Percentiles rank a stretch among this genome's conserved stretches.
These are phyloP conservation scores for Balaenoptera acutorostrata DNA, from an alignment of 2,113 vertebrate genomes.

Conservation along the genomic window DNA sequence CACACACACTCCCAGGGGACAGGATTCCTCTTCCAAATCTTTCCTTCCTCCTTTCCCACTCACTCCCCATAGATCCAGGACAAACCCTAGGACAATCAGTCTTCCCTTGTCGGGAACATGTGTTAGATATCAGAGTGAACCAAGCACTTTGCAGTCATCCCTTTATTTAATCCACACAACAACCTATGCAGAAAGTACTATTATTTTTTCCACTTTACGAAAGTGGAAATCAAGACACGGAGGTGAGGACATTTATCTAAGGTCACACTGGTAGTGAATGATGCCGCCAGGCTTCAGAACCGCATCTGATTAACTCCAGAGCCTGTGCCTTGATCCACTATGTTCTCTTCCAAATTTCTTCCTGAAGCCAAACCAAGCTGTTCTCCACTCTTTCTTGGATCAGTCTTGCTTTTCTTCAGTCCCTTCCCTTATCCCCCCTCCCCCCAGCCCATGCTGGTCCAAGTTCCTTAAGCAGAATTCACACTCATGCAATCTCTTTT, in stretches of 20 bases:
- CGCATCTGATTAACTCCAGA: background rate
- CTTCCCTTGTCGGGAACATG: background rate
- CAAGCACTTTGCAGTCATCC: background rate
- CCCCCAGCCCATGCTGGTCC: background rate
- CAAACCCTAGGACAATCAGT: rapidly evolving
- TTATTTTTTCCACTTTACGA: background rate
- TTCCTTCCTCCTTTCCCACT: background rate
- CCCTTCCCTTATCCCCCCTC: too few relatives aligned
- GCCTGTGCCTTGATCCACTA: background rate
- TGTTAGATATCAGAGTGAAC: background rate
- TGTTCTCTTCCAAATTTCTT: background rate
- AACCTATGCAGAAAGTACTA: background rate
- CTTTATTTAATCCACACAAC: background rate
- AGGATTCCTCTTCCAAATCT: background rate
- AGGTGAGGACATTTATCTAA: background rate
- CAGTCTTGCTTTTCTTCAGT: background rate
- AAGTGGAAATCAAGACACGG: background rate
- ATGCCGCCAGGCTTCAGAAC: background rate
- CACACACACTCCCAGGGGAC: background rate
- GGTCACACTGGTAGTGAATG: background rate
- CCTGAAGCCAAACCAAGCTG: background rate
- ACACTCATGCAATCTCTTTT: background rate
- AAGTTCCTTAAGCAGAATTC: background rate
- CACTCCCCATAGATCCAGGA: rapidly evolving
- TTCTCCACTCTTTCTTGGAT: background rate